phyloP scores from a whole-genome alignment of 1,140 invertebrate genomes.

The Drosophila tsacasi region DNA sequence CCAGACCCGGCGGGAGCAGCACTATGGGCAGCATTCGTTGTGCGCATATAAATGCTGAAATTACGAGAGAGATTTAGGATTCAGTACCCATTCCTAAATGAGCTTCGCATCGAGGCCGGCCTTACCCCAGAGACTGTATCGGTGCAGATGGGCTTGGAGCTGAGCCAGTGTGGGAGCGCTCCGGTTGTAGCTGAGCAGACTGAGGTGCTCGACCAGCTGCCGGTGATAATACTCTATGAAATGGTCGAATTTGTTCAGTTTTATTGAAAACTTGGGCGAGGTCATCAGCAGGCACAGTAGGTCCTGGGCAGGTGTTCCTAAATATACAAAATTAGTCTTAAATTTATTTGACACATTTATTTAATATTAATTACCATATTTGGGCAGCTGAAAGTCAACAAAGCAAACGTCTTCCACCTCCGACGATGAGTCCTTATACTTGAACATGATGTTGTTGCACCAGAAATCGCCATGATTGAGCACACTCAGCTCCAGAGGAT shows the following conservation, averaged over 20 bases:
- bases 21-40: slow-evolving; percentile 68
- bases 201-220: slow-evolving; percentile 54
- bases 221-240: slow-evolving; percentile 78
- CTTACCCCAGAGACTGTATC: slow-evolving; percentile 72
- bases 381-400: slow-evolving; percentile 84
- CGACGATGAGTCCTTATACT: slow-evolving; percentile 41
- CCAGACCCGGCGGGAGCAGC: slow-evolving; percentile 53
- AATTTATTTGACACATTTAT: too few relatives aligned
- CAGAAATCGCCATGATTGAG: slow-evolving; percentile 88
- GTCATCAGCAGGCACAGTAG: slow-evolving; percentile 76
- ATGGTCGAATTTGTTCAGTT: slow-evolving; percentile 71
- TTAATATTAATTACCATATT: slow-evolving; percentile 44
- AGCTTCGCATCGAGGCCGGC: slow-evolving; percentile 3
- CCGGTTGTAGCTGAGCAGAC: slow-evolving; percentile 56
- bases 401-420: slow-evolving; percentile 75
- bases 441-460: slow-evolving; percentile 85
- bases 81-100: not conserved
- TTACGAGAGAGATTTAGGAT: slow-evolving; percentile 5
- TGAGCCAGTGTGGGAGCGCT: slow-evolving; percentile 60
- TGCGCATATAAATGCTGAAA: slow-evolving; percentile 66
- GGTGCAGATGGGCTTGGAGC: slow-evolving; percentile 56
- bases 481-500: slow-evolving; percentile 86
- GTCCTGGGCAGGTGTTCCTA: slow-evolving; percentile 80
- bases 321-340: too few relatives aligned
- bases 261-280: slow-evolving; percentile 59